Evolutionary conservation across 1,140 invertebrate genomes (phyloP), one percentile per base, ranked within the genome.

Genomic region (Drosophila parabipectinata): DNA sequence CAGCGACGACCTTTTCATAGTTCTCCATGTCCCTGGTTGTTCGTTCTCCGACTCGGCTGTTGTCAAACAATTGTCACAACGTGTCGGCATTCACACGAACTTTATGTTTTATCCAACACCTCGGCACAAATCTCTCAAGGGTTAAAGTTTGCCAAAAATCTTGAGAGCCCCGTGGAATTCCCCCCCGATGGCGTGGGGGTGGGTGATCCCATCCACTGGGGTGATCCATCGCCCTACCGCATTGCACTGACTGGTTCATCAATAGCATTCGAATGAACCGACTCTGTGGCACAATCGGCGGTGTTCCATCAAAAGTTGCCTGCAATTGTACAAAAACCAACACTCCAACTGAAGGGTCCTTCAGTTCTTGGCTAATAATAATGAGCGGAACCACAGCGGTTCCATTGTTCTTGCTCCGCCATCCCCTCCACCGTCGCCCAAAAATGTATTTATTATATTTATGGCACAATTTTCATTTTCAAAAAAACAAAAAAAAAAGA

Each of bases 11-110:
- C 81, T 88, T 88, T 85, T 80, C 61, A 74, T 64, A 77, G 63
- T 63, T 85, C 37, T 53, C 9, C 55, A 47, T 60, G 61, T 56
- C 73, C 59, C 51, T 51, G 58, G 26, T 56, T 58, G 61, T 59
- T 50, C 47, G 53, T 64, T 76, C 32, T 58, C 24, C 37, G 50
- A 69, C 51, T 50, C 15, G 41, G 63, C 60, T 81, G 78, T 82
- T 88, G 83, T 88, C 79, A 87, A 87, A 82, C 83, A 88, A 79
- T 88, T 88, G 84, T 88, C 84, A 77, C 87, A 90, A 72, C 88
- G 87, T 90, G 87, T 90, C 79, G 88, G 87, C 72, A 90, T 90
- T 90, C 87, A 90, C 87, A 90, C 87, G 87, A 90, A 90, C 83
- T 90, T 84, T 90, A 84, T 90, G 87, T 90, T 90, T 80, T 72